phyloP scores from a whole-genome alignment of 1,140 invertebrate genomes.

The Sweltsa coloradensis region DNA sequence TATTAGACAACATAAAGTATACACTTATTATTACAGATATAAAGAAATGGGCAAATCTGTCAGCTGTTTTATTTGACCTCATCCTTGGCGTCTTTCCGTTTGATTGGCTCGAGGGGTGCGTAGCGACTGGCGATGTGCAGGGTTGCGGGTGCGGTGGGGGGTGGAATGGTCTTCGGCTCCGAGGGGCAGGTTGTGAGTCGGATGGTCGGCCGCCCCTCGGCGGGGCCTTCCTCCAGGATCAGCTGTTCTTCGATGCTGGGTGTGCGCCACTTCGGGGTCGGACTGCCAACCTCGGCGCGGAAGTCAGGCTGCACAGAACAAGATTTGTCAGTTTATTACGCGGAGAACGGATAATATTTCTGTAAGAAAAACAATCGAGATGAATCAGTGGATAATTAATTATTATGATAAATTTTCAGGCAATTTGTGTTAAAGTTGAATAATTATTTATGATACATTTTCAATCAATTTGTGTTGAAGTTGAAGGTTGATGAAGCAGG shows the following conservation, averaged over 20 bases:
- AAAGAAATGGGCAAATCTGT: too few species aligned
- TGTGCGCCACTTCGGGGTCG: slow-evolving; percentile 11
- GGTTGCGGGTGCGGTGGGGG: neutral
- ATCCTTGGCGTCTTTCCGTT: neutral
- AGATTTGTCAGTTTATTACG: too few species aligned
- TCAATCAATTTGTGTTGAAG: too few species aligned
- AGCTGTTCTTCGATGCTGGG: slow-evolving; percentile 12
- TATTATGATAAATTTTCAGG: neutral
- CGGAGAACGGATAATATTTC: too few species aligned
- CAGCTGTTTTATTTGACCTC: neutral
- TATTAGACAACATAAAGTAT: too few species aligned
- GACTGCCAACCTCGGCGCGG: slow-evolving; percentile 12
- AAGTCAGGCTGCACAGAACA: slow-evolving; percentile 7
- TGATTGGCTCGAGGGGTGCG: slow-evolving; percentile 12
- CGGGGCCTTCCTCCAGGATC: slow-evolving; percentile 11
- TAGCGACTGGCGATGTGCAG: slow-evolving; percentile 6
- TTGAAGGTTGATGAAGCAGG: too few species aligned
- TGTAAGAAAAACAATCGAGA: too few species aligned
- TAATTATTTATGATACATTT: too few species aligned
- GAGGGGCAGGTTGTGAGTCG: slow-evolving; percentile 8
- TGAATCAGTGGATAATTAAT: slow-evolving; percentile 29
- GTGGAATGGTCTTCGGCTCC: neutral
- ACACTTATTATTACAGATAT: neutral
- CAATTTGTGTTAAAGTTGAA: neutral
- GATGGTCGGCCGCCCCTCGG: slow-evolving; percentile 10